These are phyloP conservation scores for Napeogenes sylphis DNA, from an alignment of 2,888 invertebrate species.

Conservation along the genomic window DNA sequence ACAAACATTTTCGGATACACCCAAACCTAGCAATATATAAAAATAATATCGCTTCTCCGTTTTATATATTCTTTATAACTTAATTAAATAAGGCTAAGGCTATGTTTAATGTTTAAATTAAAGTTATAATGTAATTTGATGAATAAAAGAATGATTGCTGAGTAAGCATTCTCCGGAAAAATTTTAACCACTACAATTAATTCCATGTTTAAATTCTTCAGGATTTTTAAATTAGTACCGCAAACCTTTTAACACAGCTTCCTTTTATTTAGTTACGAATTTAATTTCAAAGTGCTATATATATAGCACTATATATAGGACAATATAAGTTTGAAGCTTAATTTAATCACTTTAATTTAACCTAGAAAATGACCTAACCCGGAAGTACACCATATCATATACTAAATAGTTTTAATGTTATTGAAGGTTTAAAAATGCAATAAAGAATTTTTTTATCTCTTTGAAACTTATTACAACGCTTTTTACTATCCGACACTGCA, in stretches of 20 bases:
- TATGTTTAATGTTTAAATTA: slow-evolving; percentile 3
- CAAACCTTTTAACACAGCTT: slow-evolving; percentile 1
- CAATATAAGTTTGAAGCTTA: too few relatives aligned
- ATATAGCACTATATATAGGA: too few relatives aligned
- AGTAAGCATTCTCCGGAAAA: background rate
- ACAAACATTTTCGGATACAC: slow-evolving; percentile 17
- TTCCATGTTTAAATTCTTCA: slow-evolving; percentile 5
- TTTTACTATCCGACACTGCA: background rate
- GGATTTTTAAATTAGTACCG: slow-evolving; percentile 3
- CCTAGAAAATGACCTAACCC: too few relatives aligned
- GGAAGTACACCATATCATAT: too few relatives aligned
- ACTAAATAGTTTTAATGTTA: background rate
- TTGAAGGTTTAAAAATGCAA: background rate
- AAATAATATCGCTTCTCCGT: slow-evolving; percentile 1
- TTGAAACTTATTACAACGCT: background rate
- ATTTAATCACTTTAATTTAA: too few relatives aligned
- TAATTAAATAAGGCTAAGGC: background rate
- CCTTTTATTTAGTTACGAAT: slow-evolving; percentile 4
- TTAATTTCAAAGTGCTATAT: background rate
- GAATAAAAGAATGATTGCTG: background rate
- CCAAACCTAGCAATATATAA: slow-evolving; percentile 18
- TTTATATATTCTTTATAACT: background rate
- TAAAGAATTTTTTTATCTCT: background rate
- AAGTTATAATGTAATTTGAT: background rate
- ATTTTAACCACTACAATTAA: slow-evolving; percentile 2